These are phyloP conservation scores for Rousettus leschenaultii DNA, from an alignment of 2,113 vertebrate genomes.

Conservation along the genomic window DNA sequence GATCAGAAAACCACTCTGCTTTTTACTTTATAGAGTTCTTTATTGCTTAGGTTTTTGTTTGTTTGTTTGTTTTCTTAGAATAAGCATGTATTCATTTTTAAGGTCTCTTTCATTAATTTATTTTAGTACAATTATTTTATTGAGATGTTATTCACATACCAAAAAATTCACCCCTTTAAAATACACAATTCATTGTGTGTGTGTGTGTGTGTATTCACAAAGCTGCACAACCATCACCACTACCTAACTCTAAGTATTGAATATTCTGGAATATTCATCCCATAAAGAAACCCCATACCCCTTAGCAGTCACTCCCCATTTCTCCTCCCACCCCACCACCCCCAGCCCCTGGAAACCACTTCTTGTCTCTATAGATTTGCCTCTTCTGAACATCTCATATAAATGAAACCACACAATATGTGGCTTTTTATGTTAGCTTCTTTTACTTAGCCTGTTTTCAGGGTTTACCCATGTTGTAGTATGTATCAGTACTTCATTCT, in stretches of 20 bases:
- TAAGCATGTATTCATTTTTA: not conserved
- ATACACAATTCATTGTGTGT: not conserved
- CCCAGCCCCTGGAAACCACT: not conserved
- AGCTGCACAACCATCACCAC: not conserved
- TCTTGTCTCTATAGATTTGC: not conserved
- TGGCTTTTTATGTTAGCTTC: not conserved
- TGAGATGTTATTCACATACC: not conserved
- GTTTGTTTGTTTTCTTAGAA: not conserved
- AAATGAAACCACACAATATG: not conserved
- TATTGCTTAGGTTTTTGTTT: constrained; percentile 14
- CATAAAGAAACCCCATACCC: not conserved
- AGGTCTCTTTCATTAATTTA: not conserved
- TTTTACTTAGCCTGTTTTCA: not conserved
- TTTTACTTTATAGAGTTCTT: not conserved
- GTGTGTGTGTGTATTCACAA: not conserved
- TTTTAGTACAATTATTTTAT: not conserved
- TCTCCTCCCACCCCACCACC: not conserved
- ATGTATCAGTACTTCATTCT: not conserved
- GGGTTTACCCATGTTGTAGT: not conserved
- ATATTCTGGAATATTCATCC: not conserved
- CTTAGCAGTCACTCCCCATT: not conserved
- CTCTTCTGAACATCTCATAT: not conserved
- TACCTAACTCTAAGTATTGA: not conserved
- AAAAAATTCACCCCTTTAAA: not conserved
- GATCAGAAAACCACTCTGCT: not conserved